phyloP scores from a whole-genome alignment of 2,113 vertebrate species.

The Ranitomeya imitator region DNA sequence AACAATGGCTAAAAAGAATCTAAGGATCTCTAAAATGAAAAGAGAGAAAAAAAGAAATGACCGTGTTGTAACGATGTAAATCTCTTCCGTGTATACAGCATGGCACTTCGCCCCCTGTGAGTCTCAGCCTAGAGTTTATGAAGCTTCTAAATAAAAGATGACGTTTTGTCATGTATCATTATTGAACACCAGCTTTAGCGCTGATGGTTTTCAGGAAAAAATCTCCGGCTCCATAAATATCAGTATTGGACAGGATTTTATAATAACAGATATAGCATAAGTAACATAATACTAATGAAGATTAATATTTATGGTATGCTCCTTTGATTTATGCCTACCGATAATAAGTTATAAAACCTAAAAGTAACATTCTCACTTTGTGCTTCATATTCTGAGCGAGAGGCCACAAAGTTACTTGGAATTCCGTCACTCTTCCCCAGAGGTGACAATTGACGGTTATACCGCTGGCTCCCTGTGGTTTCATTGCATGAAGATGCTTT shows the following conservation, averaged over 20 bases:
- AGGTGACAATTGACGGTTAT: conserved; percentile 49
- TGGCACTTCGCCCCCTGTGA: not conserved
- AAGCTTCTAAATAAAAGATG: not conserved
- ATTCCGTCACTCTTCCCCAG: conserved; percentile 48
- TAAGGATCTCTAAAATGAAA: not conserved
- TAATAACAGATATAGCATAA: not conserved
- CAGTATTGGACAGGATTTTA: not conserved
- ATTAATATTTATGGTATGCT: not conserved
- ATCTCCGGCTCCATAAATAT: not conserved
- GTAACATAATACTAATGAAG: not conserved
- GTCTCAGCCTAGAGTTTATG: not conserved
- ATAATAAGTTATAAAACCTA: conserved; percentile 18
- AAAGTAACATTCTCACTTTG: conserved; percentile 9
- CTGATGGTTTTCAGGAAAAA: not conserved
- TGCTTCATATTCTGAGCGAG: conserved; percentile 28
- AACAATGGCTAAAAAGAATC: not conserved
- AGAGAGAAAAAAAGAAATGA: not conserved
- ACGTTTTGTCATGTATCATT: conserved; percentile 17
- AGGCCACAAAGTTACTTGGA: conserved; percentile 19
- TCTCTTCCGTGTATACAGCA: not conserved
- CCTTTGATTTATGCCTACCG: not conserved
- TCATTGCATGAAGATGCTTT: conserved; percentile 50
- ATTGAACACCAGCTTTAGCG: not conserved
- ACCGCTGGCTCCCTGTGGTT: conserved; percentile 27
- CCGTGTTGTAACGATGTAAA: not conserved